These are phyloP conservation scores for Drosophila grimshawi DNA, from an alignment of 1,140 invertebrate species.

Conservation along the genomic window DNA sequence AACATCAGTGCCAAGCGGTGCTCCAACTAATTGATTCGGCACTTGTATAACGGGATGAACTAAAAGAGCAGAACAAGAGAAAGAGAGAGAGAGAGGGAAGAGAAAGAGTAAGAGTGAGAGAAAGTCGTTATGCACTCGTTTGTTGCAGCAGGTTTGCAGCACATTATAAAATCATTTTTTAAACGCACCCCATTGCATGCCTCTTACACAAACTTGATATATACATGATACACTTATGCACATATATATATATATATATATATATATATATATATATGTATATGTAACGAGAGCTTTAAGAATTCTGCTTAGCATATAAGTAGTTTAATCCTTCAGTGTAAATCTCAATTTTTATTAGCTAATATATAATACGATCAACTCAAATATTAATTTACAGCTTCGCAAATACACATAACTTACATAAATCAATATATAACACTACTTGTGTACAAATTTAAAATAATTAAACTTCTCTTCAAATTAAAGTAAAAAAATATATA, in stretches of 20 bases:
- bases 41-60: conserved; percentile 95
- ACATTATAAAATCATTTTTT: conserved; percentile 55
- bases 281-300: not conserved
- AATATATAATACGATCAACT: not conserved
- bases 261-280: not conserved
- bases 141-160: conserved; percentile 41
- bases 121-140: conserved; percentile 27
- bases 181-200: conserved; percentile 9
- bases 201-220: not conserved
- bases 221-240: not conserved
- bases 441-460: too few relatives aligned
- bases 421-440: too few relatives aligned
- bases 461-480: too few relatives aligned
- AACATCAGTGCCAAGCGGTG: conserved; percentile 93
- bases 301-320: not conserved
- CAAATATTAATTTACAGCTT: too few relatives aligned
- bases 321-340: too few relatives aligned
- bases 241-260: not conserved
- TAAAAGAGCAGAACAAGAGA: conserved; percentile 84
- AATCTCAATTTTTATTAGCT: not conserved
- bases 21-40: conserved; percentile 94
- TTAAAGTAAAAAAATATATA: too few relatives aligned
- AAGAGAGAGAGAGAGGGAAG: not conserved
- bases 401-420: too few relatives aligned
- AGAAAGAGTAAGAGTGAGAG: conserved; percentile 5